Evolutionary conservation across 2,888 invertebrate genomes (phyloP), one percentile per base, ranked within the genome.

Genomic region (Eueremaeus valkanovi): DNA sequence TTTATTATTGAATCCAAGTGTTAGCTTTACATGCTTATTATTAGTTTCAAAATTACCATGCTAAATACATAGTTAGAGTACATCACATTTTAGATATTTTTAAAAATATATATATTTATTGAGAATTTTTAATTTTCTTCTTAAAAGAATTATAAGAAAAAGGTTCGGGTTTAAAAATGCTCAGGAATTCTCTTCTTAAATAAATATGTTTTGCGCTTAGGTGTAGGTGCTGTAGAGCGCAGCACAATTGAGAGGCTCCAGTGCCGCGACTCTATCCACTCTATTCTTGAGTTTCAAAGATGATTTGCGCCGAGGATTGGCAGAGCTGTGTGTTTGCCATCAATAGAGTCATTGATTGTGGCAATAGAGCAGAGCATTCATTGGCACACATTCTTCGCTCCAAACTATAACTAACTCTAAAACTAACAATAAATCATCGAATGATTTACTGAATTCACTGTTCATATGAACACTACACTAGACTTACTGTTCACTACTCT

Each of bases 321-420:
- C 45, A 45, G 16, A 16, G 11, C 45, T 45, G 36, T 45, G 16
- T 63, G n/a, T n/a, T n/a, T 63, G 63, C 6, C 33, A 63, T 63
- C 63, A 63, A 63, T 63, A 63, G 33, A 63, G 63, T 8, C 63
- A 63, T 63, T 63, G 63, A 63, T 63, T 63, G 63, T 63, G 18
- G 5, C 31, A 63, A 63, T 63, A 58, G 33, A 63, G 27, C 33
- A 36, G 27, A 33, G 16, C 31, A 63, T 63, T 33, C 63, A 63
- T 33, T 63, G 33, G 55, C 55, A 55, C 55, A 55, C 55, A 55
- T 55, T 55, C 55, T 55, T 45, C 45, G 18, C 55, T 55, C 8
- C 55, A 55, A 55, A 55, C 55, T 21, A 55, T 55, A 24, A 55
- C 24, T 55, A 24, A 55, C 24, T 24, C 55, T 24, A 27, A 55